Conservation (phyloP, 2,113 vertebrate genomes). For the Acanthochromis polyacanthus region DNA sequence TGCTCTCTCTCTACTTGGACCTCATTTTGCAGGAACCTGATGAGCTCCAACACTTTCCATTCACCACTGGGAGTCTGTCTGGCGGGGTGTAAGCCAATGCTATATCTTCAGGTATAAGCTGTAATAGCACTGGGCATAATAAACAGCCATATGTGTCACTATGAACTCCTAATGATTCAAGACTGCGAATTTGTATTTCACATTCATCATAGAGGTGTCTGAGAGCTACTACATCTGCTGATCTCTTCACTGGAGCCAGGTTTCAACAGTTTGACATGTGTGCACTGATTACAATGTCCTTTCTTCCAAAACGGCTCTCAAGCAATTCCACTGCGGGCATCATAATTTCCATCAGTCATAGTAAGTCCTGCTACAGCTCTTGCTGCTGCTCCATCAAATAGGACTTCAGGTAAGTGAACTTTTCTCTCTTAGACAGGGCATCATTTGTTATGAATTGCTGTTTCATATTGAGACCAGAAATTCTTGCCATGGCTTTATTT, state of each 20-base stretch:
- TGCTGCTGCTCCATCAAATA: not conserved
- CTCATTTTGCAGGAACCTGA: not conserved
- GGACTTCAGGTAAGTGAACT: no score
- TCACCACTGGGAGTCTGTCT: not conserved
- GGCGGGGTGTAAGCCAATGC: not conserved
- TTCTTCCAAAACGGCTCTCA: not conserved
- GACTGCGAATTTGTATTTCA: not conserved
- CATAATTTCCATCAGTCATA: not conserved
- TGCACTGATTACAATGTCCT: not conserved
- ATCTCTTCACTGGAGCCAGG: no score
- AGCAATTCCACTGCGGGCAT: not conserved
- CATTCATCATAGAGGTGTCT: not conserved
- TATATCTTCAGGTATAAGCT: not conserved
- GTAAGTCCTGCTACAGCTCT: not conserved
- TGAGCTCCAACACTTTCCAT: not conserved
- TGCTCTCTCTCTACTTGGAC: not conserved
- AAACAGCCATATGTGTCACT: not conserved
- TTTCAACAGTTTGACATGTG: not conserved
- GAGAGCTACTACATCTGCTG: not conserved
- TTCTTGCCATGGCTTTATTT: slow-evolving; percentile 9
- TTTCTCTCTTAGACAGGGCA: not conserved
- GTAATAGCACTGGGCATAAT: not conserved
- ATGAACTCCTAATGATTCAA: not conserved
- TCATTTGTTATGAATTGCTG: not conserved
- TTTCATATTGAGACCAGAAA: slow-evolving; percentile 21